Percentiles rank a stretch among this genome's conserved stretches.
These are phyloP conservation scores for Sarcophaga bullata DNA, from an alignment of 1,140 invertebrate genomes.

Conservation along the genomic window DNA sequence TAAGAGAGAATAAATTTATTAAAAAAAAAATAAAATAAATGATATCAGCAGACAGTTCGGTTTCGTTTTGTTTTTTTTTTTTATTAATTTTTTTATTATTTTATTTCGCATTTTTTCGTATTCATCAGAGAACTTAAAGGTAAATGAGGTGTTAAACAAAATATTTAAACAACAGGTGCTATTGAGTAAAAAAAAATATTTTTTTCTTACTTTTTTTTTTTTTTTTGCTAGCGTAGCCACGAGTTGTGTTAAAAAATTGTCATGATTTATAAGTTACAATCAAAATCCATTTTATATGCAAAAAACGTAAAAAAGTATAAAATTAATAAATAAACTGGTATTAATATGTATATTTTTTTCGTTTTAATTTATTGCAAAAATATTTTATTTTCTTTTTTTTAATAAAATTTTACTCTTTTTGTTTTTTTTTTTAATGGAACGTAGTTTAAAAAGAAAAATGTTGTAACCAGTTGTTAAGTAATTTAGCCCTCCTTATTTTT, in stretches of 20 bases:
- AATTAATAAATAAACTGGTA: no score
- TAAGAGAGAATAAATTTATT: no score
- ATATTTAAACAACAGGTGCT: slow-evolving; percentile 10
- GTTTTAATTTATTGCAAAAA: no score
- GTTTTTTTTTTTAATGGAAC: no score
- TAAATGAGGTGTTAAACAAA: not conserved
- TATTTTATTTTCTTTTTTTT: no score
- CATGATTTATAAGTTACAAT: not conserved
- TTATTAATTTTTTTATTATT: not conserved
- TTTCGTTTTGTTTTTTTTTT: not conserved
- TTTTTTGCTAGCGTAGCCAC: no score
- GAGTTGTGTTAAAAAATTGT: no score
- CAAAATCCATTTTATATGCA: not conserved
- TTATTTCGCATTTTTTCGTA: not conserved
- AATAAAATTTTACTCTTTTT: no score
- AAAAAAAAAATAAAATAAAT: no score
- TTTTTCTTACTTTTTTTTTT: no score
- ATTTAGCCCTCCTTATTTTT: not conserved
- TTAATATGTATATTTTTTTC: no score
- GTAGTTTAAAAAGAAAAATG: not conserved
- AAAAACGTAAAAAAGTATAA: not conserved
- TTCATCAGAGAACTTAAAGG: not conserved
- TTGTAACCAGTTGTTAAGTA: slow-evolving; percentile 3
- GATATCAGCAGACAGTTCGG: not conserved
- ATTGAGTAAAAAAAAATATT: no score